Evolutionary conservation across 2,797 vertebrate species (phyloP).

Genomic region (Corythornis leucogaster): DNA sequence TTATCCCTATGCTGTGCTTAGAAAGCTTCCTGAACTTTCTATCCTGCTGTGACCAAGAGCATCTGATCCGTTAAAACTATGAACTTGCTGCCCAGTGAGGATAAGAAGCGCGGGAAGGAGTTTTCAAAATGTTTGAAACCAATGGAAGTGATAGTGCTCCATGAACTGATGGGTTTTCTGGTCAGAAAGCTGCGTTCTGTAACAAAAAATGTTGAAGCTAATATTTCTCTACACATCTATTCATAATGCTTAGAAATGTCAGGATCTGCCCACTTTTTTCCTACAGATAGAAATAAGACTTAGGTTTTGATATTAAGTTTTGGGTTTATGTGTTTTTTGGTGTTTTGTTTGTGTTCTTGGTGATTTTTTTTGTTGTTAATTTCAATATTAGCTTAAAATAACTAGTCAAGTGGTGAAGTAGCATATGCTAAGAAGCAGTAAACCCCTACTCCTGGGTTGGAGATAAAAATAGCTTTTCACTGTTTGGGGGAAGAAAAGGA

Average conservation of each 20-base stretch:
- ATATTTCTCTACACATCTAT: not conserved
- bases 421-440: not conserved
- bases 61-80: not conserved
- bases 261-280: not conserved
- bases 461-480: not conserved
- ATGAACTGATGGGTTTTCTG: not conserved
- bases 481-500: not conserved
- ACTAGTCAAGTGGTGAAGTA: not conserved
- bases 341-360: too few relatives aligned
- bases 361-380: not conserved
- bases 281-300: not conserved
- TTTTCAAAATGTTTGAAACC: slow-evolving; percentile 17
- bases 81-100: not conserved
- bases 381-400: not conserved
- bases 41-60: not conserved
- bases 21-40: not conserved
- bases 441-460: not conserved
- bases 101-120: slow-evolving; percentile 15
- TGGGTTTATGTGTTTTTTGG: too few relatives aligned
- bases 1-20: not conserved
- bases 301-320: not conserved
- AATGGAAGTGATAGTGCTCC: not conserved
- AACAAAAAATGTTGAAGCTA: not conserved
- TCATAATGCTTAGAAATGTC: not conserved
- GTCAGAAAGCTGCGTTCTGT: not conserved